These are phyloP conservation scores for Nomada fabriciana DNA, from an alignment of 2,888 invertebrate species.

Conservation along the genomic window DNA sequence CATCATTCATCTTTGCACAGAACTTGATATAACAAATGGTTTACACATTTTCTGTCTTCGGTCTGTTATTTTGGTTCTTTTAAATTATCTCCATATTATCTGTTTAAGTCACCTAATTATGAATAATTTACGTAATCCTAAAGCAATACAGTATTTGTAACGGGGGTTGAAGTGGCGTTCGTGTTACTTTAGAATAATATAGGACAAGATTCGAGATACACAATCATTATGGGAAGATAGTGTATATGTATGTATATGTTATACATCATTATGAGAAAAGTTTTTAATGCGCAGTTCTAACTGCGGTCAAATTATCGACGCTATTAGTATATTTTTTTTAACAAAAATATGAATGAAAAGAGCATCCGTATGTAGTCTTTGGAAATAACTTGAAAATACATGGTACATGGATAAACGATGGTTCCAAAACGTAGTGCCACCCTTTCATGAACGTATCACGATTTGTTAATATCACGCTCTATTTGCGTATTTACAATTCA, in stretches of 20 bases:
- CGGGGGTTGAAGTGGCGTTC: constrained; percentile 38
- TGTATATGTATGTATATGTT: constrained; percentile 47
- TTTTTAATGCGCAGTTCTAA: constrained; percentile 42
- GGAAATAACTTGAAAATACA: constrained; percentile 18
- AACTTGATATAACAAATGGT: neutral
- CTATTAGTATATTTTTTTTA: constrained; percentile 62
- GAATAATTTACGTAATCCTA: constrained; percentile 51
- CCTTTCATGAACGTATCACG: constrained; percentile 4
- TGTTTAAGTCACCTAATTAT: constrained; percentile 37
- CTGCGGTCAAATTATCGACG: constrained; percentile 40
- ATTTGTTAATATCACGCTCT: constrained; percentile 1
- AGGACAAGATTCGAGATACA: constrained; percentile 56
- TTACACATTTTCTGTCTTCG: neutral
- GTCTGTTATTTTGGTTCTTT: neutral
- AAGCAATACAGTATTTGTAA: constrained; percentile 70
- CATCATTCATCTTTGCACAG: neutral
- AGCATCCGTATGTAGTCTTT: constrained; percentile 22
- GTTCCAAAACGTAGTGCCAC: constrained; percentile 38
- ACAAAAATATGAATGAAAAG: constrained; percentile 47
- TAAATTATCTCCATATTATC: neutral
- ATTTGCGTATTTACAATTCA: constrained; percentile 7
- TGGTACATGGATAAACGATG: constrained; percentile 28
- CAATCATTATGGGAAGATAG: constrained; percentile 58
- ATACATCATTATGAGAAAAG: constrained; percentile 37
- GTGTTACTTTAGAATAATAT: constrained; percentile 57